phyloP scores from a whole-genome alignment of 2,113 vertebrate genomes.

The Platichthys flesus region DNA sequence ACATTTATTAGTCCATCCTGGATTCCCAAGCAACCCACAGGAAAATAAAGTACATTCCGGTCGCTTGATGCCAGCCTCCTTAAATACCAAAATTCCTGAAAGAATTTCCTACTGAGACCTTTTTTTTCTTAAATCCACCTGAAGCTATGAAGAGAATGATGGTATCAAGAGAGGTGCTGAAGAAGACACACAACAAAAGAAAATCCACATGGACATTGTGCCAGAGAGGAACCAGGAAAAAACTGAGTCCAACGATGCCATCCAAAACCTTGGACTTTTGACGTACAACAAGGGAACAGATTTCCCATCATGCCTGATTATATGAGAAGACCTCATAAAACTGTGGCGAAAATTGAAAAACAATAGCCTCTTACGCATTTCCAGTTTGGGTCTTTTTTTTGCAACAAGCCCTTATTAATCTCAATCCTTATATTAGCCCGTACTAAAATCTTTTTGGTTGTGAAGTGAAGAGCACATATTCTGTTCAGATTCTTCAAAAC shows the following conservation, averaged over 20 bases:
- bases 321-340: too few species aligned
- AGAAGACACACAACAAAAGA: constrained; percentile 4
- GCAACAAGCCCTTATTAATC: too few species aligned
- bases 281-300: too few species aligned
- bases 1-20: constrained; percentile 21
- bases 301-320: too few species aligned
- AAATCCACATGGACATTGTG: not conserved
- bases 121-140: constrained; percentile 2
- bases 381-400: not conserved
- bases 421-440: too few species aligned
- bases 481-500: too few species aligned
- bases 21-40: constrained; percentile 17
- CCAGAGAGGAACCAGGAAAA: constrained; percentile 23
- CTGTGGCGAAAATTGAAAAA: not conserved
- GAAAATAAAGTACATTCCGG: constrained; percentile 8
- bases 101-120: not conserved
- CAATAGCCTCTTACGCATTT: not conserved
- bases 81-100: constrained; percentile 28
- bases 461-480: too few species aligned
- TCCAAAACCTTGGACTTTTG: constrained; percentile 1
- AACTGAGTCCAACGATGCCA: constrained; percentile 60
- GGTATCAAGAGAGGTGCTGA: not conserved
- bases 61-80: not conserved
- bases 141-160: constrained; percentile 7
- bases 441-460: too few species aligned